These are phyloP conservation scores for Campopleginae sp. DNA, from an alignment of 2,888 invertebrate genomes.

Conservation along the genomic window DNA sequence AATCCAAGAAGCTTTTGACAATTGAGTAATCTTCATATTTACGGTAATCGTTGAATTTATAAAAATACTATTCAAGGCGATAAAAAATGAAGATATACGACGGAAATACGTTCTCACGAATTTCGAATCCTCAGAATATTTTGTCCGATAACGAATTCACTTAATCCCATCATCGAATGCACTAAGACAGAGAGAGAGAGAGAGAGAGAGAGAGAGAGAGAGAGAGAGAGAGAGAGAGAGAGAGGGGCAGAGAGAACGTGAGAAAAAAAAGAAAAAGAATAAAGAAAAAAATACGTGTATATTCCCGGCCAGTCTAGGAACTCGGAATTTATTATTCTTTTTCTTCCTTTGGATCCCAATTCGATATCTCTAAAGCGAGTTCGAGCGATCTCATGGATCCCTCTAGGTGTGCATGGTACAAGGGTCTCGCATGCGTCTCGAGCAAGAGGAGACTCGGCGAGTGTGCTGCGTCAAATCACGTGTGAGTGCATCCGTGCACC, in stretches of 20 bases:
- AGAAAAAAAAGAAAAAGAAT: background rate
- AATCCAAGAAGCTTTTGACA: background rate
- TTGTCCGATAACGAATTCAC: slow-evolving; percentile 60
- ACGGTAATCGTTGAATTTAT: slow-evolving; percentile 4
- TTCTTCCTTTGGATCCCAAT: slow-evolving; percentile 50
- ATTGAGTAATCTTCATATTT: slow-evolving; percentile 25
- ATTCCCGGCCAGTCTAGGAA: slow-evolving; percentile 19
- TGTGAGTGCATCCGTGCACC: slow-evolving; percentile 33
- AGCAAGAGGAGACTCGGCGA: slow-evolving; percentile 48
- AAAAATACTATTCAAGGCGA: slow-evolving; percentile 2
- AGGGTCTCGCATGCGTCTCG: slow-evolving; percentile 47
- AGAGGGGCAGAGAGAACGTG: background rate
- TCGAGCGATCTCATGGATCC: slow-evolving; percentile 51
- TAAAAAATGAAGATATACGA: slow-evolving; percentile 5
- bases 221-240: background rate
- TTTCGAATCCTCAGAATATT: slow-evolving; percentile 40
- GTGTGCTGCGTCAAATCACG: slow-evolving; percentile 39
- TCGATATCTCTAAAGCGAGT: slow-evolving; percentile 59
- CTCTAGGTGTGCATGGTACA: slow-evolving; percentile 63
- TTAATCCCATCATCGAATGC: slow-evolving; percentile 51
- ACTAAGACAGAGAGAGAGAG: slow-evolving; percentile 4
- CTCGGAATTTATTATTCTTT: slow-evolving; percentile 34
- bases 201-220: too few relatives aligned
- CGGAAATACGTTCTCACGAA: slow-evolving; percentile 51
- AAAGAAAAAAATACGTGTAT: slow-evolving; percentile 14